Evolutionary conservation across 2,888 invertebrate genomes (phyloP), one percentile per base, ranked within the genome.

Genomic region (Eupithecia exiguata): DNA sequence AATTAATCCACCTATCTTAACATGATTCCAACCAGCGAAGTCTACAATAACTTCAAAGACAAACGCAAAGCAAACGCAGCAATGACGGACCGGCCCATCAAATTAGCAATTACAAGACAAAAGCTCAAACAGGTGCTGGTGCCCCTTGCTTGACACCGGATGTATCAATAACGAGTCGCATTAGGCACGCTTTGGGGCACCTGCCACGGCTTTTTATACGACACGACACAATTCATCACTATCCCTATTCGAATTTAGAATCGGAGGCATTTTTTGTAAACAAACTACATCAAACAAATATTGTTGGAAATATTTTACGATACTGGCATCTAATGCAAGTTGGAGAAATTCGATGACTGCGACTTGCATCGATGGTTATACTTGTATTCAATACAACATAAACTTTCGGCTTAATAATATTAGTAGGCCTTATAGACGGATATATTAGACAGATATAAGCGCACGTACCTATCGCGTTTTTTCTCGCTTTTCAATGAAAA

Each of bases 131-230:
- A 75, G 74, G 72, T 75, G 72, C 61, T 69, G 18, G 62, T 40
- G 66, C 63, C 72, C 71, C 68, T 62, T 61, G 70, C 70, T 68
- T 63, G 65, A 66, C 70, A 62, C 75, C 75, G 75, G 78, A 80
- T 77, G 72, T 76, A 78, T 71, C 76, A 70, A 75, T 77, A 79
- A 77, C 78, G 77, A 77, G 77, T 68, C 74, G 76, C 78, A 80
- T 80, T 78, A 80, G 70, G 69, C 70, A 75, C 74, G 75, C 72
- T 76, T 46, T 66, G 61, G 53, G 76, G 61, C 75, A 75, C 71
- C 71, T 68, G 70, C 71, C 71, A 30, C 69, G 53, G 69, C 12
- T n/a, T 36, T 61, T 62, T 38, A 70, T 46, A 73, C 1, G 35
- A 69, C 40, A 66, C 72, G 72, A 73, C 16, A 70, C 21, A 38